These are phyloP conservation scores for Marasmarcha lunaedactyla DNA, from an alignment of 2,888 invertebrate genomes.

Conservation along the genomic window DNA sequence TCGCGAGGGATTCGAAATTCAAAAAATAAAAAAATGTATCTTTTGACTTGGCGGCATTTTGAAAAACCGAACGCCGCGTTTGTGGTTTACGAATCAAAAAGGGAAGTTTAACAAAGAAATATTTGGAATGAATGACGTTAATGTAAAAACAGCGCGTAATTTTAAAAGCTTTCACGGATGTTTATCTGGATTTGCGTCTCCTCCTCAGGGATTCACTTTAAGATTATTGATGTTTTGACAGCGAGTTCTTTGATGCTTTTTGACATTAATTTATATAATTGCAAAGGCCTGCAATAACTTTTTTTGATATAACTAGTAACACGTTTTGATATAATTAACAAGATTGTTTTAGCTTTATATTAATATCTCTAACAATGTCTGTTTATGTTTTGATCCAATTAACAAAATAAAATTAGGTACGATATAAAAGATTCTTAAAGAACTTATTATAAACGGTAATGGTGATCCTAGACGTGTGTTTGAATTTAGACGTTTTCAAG, in stretches of 20 bases:
- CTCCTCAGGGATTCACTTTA: conserved; percentile 34
- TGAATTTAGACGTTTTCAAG: too few relatives aligned
- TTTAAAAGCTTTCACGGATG: conserved; percentile 62
- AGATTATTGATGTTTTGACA: conserved; percentile 66
- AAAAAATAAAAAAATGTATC: conserved; percentile 26
- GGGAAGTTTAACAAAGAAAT: conserved; percentile 41
- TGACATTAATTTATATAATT: too few relatives aligned
- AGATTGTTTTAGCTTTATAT: too few relatives aligned
- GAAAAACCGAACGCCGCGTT: conserved; percentile 32
- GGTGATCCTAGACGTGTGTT: too few relatives aligned
- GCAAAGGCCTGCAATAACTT: too few relatives aligned
- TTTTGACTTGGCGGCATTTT: conserved; percentile 26
- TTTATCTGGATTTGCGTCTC: conserved; percentile 38
- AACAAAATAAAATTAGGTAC: too few relatives aligned
- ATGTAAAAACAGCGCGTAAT: conserved; percentile 42
- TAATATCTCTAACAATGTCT: too few relatives aligned
- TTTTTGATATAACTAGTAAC: too few relatives aligned
- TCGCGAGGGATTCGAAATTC: conserved; percentile 53
- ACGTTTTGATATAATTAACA: too few relatives aligned
- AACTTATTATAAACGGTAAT: too few relatives aligned
- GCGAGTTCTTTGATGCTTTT: conserved; percentile 7
- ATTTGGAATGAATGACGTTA: conserved; percentile 32
- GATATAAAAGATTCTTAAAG: too few relatives aligned
- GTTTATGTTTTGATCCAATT: too few relatives aligned
- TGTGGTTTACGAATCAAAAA: conserved; percentile 30